Percentiles rank a stretch among this genome's conserved stretches.
Evolutionary conservation across 2,113 vertebrate species (phyloP).

Genomic region (Dromaius novaehollandiae): DNA sequence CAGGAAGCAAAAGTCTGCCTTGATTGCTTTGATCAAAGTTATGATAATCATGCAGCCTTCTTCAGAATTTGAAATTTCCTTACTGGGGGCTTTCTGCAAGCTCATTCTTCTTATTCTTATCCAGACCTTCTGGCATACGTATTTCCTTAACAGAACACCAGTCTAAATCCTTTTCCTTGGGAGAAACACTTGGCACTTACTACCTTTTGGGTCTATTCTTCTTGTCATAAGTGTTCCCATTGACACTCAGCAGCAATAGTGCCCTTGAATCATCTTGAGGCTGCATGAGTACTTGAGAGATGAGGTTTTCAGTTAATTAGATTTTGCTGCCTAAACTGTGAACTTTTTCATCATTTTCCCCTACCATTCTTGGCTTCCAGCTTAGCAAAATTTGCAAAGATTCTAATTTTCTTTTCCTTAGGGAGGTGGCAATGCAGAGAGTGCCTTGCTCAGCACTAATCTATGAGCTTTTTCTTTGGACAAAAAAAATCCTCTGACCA

Average conservation of each 20-base stretch:
- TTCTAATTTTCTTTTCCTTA: not conserved
- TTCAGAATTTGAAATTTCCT: not conserved
- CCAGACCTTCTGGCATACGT: not conserved
- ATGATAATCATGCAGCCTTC: rapidly evolving
- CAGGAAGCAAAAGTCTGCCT: not conserved
- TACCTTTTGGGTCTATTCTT: not conserved
- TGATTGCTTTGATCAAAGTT: no score
- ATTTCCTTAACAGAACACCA: not conserved
- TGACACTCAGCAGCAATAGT: not conserved
- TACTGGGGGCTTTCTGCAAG: not conserved
- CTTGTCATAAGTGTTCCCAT: not conserved
- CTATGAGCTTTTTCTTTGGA: not conserved
- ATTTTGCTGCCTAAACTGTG: not conserved
- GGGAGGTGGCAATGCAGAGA: not conserved
- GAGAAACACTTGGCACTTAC: not conserved
- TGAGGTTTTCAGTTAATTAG: not conserved
- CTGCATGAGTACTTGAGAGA: not conserved
- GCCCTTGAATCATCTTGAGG: conserved; percentile 4
- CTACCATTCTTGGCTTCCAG: not conserved
- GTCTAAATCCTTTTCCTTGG: not conserved
- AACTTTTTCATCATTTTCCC: not conserved
- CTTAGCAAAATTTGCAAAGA: not conserved
- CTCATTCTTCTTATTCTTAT: not conserved
- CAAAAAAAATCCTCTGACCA: not conserved
- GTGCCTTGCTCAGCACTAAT: not conserved